Evolutionary conservation across 2,888 invertebrate genomes (phyloP).

Genomic region (Branchinecta sandiegonensis): DNA sequence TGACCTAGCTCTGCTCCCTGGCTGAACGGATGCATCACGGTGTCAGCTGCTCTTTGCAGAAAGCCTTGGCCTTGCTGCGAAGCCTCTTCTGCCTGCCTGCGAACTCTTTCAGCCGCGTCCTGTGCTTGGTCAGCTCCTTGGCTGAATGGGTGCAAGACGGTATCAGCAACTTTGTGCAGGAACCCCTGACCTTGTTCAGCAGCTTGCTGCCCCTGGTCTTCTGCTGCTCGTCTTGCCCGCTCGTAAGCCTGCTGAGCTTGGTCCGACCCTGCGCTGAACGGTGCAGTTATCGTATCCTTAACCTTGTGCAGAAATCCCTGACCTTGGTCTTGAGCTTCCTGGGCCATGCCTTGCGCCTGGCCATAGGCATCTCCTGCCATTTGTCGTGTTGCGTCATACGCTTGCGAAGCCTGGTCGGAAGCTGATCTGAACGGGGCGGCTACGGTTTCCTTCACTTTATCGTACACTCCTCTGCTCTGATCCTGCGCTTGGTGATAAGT

Average conservation of each 20-base stretch:
- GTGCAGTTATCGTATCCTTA: slow-evolving; percentile 4
- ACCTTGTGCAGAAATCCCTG: neutral
- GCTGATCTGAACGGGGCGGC: neutral
- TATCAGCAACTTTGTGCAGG: neutral
- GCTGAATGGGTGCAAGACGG: neutral
- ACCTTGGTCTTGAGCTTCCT: slow-evolving; percentile 2
- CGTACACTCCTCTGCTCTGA: neutral
- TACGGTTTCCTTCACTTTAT: neutral
- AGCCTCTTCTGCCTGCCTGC: neutral
- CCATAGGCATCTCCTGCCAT: neutral
- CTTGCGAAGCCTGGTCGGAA: neutral
- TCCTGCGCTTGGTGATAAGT: neutral
- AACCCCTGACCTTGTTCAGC: slow-evolving; percentile 6
- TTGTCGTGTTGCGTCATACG: neutral
- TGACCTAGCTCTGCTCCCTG: neutral
- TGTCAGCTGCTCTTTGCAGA: neutral
- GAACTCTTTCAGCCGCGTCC: neutral
- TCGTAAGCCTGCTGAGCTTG: neutral
- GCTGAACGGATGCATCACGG: neutral
- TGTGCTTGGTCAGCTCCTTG: slow-evolving; percentile 1
- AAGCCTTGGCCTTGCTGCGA: neutral
- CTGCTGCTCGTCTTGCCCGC: neutral
- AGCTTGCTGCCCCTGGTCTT: neutral
- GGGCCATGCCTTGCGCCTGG: neutral
- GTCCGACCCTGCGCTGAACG: neutral